These are phyloP conservation scores for Spea bombifrons DNA, from an alignment of 2,113 vertebrate genomes.

Conservation along the genomic window DNA sequence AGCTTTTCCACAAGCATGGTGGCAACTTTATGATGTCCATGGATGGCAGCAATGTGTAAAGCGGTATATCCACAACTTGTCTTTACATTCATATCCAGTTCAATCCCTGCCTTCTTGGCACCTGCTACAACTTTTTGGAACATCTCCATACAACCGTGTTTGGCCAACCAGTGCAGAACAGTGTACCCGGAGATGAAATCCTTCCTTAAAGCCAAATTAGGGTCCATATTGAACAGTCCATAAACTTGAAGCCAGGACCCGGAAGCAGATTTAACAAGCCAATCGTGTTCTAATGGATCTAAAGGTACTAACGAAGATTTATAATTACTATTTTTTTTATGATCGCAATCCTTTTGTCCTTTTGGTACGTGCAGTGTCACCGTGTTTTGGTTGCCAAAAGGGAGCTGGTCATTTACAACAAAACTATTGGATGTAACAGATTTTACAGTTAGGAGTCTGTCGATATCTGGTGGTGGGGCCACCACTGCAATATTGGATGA, in stretches of 20 bases:
- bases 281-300: conserved; percentile 77
- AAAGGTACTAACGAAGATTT: conserved; percentile 69
- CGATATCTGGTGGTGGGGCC: conserved; percentile 65
- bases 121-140: conserved; percentile 77
- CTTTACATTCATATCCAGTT: conserved; percentile 71
- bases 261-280: conserved; percentile 79
- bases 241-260: conserved; percentile 77
- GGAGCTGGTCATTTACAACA: not conserved
- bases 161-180: conserved; percentile 90
- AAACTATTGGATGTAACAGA: conserved; percentile 5
- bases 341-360: not conserved
- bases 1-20: conserved; percentile 80
- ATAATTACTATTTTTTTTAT: conserved; percentile 34
- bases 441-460: conserved; percentile 53
- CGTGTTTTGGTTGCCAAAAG: not conserved
- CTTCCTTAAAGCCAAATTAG: conserved; percentile 70
- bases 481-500: conserved; percentile 54
- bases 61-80: conserved; percentile 85
- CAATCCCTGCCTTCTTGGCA: conserved; percentile 63
- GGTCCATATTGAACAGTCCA: conserved; percentile 77
- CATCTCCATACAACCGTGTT: conserved; percentile 78
- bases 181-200: conserved; percentile 93
- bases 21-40: conserved; percentile 76
- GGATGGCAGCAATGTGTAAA: conserved; percentile 86
- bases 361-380: conserved; percentile 22